Evolutionary conservation across 2,797 vertebrate genomes (phyloP), one percentile per base, ranked within the genome.

Genomic region (Tolypeutes matacus): DNA sequence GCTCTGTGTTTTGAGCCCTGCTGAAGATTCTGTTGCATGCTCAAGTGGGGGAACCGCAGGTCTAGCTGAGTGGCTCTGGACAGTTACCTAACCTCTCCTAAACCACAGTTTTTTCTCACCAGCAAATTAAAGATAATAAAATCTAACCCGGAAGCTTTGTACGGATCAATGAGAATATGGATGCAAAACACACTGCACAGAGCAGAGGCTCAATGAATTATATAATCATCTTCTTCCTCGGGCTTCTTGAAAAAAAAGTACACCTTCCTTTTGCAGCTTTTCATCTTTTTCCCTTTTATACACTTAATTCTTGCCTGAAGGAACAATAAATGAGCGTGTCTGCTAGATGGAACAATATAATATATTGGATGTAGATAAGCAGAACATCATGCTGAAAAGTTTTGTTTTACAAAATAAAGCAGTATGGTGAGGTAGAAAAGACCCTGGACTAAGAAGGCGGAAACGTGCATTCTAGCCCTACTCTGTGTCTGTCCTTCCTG

Each of bases 1-100:
- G 39, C 39, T n/a, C n/a, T 75, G 14, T 46, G 56, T 78, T 56
- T 81, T 2, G 39, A 82, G 18, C 1, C 18, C 36, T 20, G 39
- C 8, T 0, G 11, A 34, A 11, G 34, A 67, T 12, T n/a, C 23
- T 14, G 51, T 31, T 3, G 18, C 10, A 39, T 0, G 0, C 10
- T 64, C 23, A 58, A 78, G 49, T 21, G 5, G 77, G 49, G 88
- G 46, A 82, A 69, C 9, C 49, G 42, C 56, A 13, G 7, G 11
- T 23, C 65, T 67, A 39, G 23, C 7, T n/a, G 5, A 67, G 53
- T 31, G 27, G 10, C 51, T 91, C 18, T 5, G 6, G 51, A 34
- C 46, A 82, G 23, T 25, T 46, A 31, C 7, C 3, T n/a, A 23
- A 64, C 5, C 53, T 18, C 36, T 76, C 60, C 60, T 20, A 8